A percentile compares a stretch with the other conserved stretches of the same genome.
These are phyloP conservation scores for Chionodraco myersi DNA, from an alignment of 2,113 vertebrate genomes.

Conservation along the genomic window DNA sequence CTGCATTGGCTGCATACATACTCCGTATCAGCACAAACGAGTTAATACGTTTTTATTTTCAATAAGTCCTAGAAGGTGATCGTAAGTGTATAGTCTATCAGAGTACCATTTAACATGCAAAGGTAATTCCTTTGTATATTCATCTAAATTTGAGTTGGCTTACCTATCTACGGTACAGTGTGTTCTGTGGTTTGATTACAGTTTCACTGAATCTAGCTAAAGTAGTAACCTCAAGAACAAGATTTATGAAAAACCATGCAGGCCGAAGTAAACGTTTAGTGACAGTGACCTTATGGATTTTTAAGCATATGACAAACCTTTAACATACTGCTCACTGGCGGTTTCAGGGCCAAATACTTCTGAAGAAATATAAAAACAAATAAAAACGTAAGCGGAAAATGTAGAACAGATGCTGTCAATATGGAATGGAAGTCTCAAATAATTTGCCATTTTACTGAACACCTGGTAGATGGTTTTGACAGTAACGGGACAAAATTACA, in stretches of 20 bases:
- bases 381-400: constrained; percentile 13
- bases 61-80: constrained; percentile 54
- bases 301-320: constrained; percentile 46
- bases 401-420: neutral
- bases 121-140: constrained; percentile 51
- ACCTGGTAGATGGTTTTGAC: constrained; percentile 1
- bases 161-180: constrained; percentile 41
- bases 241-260: constrained; percentile 61
- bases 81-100: constrained; percentile 56
- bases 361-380: constrained; percentile 20
- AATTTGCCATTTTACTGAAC: constrained; percentile 27
- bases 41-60: constrained; percentile 48
- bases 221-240: constrained; percentile 47
- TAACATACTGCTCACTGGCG: constrained; percentile 43
- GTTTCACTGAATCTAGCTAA: constrained; percentile 63
- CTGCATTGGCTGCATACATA: constrained; percentile 65
- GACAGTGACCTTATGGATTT: constrained; percentile 50
- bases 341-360: constrained; percentile 53
- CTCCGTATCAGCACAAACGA: constrained; percentile 55
- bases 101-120: constrained; percentile 77
- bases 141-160: constrained; percentile 52
- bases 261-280: constrained; percentile 50
- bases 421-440: constrained; percentile 24
- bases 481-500: constrained; percentile 15
- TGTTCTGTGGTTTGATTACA: constrained; percentile 35